Conservation (phyloP, 1,140 invertebrate genomes). For the Halyomorpha halys region DNA sequence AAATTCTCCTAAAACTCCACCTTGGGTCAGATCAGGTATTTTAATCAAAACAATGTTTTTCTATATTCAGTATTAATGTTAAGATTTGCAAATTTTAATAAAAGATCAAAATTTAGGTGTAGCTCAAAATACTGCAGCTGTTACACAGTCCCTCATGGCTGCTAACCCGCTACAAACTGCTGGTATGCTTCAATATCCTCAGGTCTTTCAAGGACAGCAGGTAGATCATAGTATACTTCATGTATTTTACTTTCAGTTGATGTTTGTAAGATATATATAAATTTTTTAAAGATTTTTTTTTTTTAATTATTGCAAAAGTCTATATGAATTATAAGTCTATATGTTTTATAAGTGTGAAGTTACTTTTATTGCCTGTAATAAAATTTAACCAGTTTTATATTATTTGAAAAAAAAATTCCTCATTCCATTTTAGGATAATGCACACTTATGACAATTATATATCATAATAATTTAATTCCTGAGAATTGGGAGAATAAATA, state of each 20-base stretch:
- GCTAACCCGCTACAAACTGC: conserved; percentile 17
- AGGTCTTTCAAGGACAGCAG: conserved; percentile 27
- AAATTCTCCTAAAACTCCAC: conserved; percentile 25
- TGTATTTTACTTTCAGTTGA: neutral
- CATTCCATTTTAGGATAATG: no score
- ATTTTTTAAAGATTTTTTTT: no score
- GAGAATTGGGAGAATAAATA: no score
- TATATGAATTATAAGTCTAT: no score
- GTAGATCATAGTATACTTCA: conserved; percentile 3
- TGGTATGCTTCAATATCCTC: conserved; percentile 26
- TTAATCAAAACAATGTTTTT: neutral
- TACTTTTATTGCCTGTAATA: no score
- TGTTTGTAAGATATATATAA: neutral
- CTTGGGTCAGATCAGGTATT: conserved; percentile 28
- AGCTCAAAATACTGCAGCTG: neutral
- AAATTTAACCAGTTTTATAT: no score
- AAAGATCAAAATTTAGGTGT: neutral
- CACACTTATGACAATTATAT: no score
- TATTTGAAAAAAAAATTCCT: no score
- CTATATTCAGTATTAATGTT: neutral
- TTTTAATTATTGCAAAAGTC: no score
- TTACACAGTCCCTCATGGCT: conserved; percentile 13
- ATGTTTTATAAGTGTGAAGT: no score
- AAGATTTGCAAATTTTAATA: neutral
- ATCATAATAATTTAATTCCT: no score